Evolutionary conservation across 92 coral and sea anemone genomes (phyloP).

Genomic region (Bergia sp.): DNA sequence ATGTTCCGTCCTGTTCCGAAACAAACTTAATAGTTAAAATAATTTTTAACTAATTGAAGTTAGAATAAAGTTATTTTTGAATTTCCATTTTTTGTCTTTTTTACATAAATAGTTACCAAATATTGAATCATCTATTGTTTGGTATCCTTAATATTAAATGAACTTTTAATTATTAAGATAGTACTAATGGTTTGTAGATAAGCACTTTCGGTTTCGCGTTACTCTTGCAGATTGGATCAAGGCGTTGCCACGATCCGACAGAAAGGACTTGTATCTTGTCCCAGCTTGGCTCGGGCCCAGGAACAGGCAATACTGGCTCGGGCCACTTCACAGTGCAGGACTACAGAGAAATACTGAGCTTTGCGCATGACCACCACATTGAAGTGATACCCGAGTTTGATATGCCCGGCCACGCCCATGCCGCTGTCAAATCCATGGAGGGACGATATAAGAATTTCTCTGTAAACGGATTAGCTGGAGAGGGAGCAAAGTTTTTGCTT

Average conservation of each 20-base stretch:
- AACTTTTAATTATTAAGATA: neutral
- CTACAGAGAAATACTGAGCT: slow-evolving; percentile 66
- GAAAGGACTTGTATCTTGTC: slow-evolving; percentile 71
- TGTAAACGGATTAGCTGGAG: slow-evolving; percentile 26
- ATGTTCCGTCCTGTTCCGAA: too few species aligned
- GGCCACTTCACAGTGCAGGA: slow-evolving; percentile 63
- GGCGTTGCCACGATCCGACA: slow-evolving; percentile 76
- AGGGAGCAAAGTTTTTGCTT: slow-evolving; percentile 62
- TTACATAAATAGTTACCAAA: neutral
- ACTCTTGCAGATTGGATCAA: slow-evolving; percentile 60
- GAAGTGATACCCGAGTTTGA: slow-evolving; percentile 84
- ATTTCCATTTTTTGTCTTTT: too few species aligned
- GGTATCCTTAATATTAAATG: neutral
- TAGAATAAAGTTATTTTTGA: too few species aligned
- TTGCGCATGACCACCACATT: slow-evolving; percentile 60
- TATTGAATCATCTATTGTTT: too few species aligned
- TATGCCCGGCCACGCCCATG: slow-evolving; percentile 92
- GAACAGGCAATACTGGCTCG: slow-evolving; percentile 73
- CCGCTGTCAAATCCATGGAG: slow-evolving; percentile 77
- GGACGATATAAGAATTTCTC: slow-evolving; percentile 55
- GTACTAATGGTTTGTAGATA: too few species aligned
- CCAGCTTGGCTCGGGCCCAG: slow-evolving; percentile 87
- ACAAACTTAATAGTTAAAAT: too few species aligned
- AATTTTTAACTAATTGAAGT: too few species aligned
- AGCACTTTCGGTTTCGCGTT: neutral